Evolutionary conservation across 1,140 invertebrate species (phyloP).

Genomic region (Hycleus phaleratus): DNA sequence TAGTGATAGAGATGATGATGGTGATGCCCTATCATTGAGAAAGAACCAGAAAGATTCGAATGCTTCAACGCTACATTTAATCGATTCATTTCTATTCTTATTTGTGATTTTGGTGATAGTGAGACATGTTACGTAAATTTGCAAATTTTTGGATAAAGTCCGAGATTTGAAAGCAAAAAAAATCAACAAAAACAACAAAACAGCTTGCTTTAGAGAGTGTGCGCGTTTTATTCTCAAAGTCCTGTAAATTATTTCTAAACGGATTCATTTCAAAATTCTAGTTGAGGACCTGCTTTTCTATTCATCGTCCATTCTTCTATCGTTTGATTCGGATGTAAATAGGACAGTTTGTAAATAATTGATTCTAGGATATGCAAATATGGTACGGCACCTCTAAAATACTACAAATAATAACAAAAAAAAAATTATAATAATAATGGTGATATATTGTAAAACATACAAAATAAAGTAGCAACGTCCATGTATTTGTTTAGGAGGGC

Average conservation of each 20-base stretch:
- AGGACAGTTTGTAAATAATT: conserved; percentile 2
- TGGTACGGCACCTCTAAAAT: conserved; percentile 9
- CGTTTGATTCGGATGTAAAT: no score
- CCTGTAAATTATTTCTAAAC: no score
- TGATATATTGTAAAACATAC: conserved; percentile 10
- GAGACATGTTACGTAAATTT: conserved; percentile 8
- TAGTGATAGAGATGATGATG: neutral
- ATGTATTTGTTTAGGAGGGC: conserved; percentile 11
- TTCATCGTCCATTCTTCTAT: no score
- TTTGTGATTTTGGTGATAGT: neutral
- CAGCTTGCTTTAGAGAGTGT: conserved; percentile 2
- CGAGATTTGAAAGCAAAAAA: neutral
- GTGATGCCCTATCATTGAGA: neutral
- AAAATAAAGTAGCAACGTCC: conserved; percentile 5
- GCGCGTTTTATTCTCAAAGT: neutral
- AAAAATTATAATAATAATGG: conserved; percentile 8
- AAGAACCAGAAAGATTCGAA: neutral
- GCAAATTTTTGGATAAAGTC: neutral
- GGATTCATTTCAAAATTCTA: no score
- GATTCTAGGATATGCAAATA: neutral
- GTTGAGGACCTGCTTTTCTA: conserved; percentile 1
- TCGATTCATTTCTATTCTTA: neutral
- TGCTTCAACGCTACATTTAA: neutral
- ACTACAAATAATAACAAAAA: no score
- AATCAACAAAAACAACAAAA: no score